phyloP scores from a whole-genome alignment of 1,140 invertebrate genomes.

The Eupristina koningsbergeri region DNA sequence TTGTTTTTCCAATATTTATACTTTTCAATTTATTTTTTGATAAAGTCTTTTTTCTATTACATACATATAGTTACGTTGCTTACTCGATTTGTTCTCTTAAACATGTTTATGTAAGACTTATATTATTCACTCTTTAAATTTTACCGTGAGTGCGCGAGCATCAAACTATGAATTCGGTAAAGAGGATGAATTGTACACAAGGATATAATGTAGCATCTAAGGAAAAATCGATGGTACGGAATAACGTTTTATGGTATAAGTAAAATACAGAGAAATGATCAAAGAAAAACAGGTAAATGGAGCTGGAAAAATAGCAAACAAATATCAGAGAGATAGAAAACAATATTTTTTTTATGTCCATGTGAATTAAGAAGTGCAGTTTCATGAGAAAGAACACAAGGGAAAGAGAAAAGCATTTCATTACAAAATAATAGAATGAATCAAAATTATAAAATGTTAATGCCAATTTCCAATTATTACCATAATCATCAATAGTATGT shows the following conservation, averaged over 20 bases:
- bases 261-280: background rate
- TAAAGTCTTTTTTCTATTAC: background rate
- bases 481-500: no score
- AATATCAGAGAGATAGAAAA: background rate
- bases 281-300: background rate
- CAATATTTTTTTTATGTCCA: background rate
- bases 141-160: background rate
- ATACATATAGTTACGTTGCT: background rate
- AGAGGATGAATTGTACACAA: background rate
- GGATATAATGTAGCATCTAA: background rate
- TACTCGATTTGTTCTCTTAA: background rate
- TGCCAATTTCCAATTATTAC: no score
- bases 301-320: background rate
- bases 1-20: background rate
- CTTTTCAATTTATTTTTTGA: background rate
- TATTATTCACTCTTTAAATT: no score
- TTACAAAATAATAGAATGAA: no score
- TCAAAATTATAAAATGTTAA: no score
- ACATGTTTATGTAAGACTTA: background rate
- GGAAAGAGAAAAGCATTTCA: no score
- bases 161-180: constrained; percentile 5
- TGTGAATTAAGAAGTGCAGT: background rate
- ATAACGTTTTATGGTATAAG: background rate
- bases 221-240: background rate
- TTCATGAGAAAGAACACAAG: background rate